Base-by-base conservation (phyloP, 2,797 vertebrate genomes). In the Myotis planiceps region DNA sequence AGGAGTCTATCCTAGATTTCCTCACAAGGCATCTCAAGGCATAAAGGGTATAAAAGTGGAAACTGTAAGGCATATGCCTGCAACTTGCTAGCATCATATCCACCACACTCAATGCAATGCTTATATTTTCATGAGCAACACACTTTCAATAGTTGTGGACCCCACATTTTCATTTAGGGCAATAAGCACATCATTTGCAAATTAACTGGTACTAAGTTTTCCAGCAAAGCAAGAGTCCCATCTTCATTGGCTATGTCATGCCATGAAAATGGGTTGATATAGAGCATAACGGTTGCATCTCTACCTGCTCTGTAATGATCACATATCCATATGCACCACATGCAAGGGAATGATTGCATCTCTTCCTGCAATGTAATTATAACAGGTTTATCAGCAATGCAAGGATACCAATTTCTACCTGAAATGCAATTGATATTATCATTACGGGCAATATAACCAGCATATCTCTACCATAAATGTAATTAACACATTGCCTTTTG, bases 401-500 rank as follows among this genome's bases (percentile, higher is more conserved):
- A 95, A 83, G 6, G 82, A 88, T 95, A 93, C 69, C 94, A 88
- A 86, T 93, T 96, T 90, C 85, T 88, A 97, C 92, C 95, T 94
- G 78, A 97, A 97, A 88, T 94, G 88, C 93, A 95, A 88, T 37
- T 96, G 97, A 95, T 97, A 92, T 45, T 86, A 97, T 96, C 96
- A 92, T 94, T 94, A 94, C 47, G 80, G 94, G 90, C 84, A 69
- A 88, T 94, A 95, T 90, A 97, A 97, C 34, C 76, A 96, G 92
- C 74, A 51, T 95, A 95, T 97, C 93, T 63, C 93, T 75, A 80
- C 93, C 69, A 93, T 97, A 96, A 96, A 88, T 96, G 74, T 97
- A 96, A 97, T 97, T 96, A 97, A 97, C 96, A 96, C 94, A 94
- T 96, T 93, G 96, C 89, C 97, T 95, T 97, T 96, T 95, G 78